Evolutionary conservation across 2,797 vertebrate species (phyloP).

Genomic region (Potorous gilbertii): DNA sequence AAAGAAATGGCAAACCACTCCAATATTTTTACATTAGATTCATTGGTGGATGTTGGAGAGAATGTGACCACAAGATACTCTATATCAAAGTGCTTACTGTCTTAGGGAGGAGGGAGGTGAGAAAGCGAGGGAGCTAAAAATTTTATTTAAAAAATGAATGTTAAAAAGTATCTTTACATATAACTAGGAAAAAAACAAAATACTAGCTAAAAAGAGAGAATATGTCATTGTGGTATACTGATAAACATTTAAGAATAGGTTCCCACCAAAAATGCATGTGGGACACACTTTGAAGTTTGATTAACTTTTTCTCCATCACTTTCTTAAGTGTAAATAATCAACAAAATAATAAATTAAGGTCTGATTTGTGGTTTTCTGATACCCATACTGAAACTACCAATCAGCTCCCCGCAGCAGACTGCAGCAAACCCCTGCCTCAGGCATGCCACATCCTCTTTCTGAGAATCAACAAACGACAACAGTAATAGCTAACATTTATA

Average conservation of each 20-base stretch:
- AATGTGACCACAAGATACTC: background rate
- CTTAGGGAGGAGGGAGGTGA: background rate
- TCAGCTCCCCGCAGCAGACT: background rate
- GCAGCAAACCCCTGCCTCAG: background rate
- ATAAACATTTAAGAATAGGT: background rate
- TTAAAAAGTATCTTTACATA: background rate
- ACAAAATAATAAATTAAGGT: background rate
- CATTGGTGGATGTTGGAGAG: background rate
- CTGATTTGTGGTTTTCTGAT: background rate
- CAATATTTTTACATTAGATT: background rate
- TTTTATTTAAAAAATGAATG: background rate
- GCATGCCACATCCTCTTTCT: background rate
- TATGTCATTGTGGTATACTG: background rate
- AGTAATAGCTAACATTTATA: background rate
- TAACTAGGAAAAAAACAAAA: background rate
- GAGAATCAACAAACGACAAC: background rate
- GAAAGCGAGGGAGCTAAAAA: no score
- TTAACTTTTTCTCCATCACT: background rate
- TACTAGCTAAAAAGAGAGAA: background rate
- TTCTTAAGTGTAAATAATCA: background rate
- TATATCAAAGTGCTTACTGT: background rate
- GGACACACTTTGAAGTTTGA: background rate
- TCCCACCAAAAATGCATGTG: background rate
- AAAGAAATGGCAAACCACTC: no score
- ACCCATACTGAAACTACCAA: background rate